These are phyloP conservation scores for Picathartes gymnocephalus DNA, from an alignment of 2,113 vertebrate genomes.

Conservation along the genomic window DNA sequence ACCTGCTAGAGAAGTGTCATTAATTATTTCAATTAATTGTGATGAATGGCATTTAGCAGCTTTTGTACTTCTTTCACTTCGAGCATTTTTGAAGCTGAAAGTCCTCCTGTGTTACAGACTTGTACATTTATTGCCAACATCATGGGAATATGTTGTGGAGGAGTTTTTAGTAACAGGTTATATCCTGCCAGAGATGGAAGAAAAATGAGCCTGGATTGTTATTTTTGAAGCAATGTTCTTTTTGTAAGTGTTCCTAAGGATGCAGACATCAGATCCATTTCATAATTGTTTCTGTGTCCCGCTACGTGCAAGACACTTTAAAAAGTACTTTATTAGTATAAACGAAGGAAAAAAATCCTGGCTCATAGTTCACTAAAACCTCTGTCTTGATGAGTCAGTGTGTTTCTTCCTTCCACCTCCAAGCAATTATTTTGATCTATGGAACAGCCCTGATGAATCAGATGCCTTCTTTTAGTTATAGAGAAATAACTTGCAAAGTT, in stretches of 20 bases:
- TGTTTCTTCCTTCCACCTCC: conserved; percentile 38
- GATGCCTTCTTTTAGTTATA: neutral
- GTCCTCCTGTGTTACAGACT: too few relatives aligned
- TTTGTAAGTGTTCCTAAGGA: neutral
- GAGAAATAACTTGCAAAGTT: neutral
- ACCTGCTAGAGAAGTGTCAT: neutral
- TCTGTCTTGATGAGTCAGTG: conserved; percentile 34
- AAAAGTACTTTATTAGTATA: conserved; percentile 6
- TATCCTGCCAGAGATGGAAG: neutral
- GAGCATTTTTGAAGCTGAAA: neutral
- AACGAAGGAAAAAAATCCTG: conserved; percentile 33
- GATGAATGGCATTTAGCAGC: neutral
- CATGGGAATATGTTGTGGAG: neutral
- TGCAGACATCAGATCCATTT: neutral
- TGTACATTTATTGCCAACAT: neutral
- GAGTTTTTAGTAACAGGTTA: neutral
- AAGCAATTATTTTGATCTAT: conserved; percentile 49
- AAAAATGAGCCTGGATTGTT: neutral
- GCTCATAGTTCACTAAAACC: conserved; percentile 6
- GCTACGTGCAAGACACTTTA: neutral
- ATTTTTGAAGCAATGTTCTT: neutral
- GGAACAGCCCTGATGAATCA: conserved; percentile 27
- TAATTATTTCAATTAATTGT: neutral
- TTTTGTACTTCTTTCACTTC: neutral
- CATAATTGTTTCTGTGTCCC: neutral